Conservation (phyloP, 2,888 invertebrate genomes). For the Junonia oenone region DNA sequence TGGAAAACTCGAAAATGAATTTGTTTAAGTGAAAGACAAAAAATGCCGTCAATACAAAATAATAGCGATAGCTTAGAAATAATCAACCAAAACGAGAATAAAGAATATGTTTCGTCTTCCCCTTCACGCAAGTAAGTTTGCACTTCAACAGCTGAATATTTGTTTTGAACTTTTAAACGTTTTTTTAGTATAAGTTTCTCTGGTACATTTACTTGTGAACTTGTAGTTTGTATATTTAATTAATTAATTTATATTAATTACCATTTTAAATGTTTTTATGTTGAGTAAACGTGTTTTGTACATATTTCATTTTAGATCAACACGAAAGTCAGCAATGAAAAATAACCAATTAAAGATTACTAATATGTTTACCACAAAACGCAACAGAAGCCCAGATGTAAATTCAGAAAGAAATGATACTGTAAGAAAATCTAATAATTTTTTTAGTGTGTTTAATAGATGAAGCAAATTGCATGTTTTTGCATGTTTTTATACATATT, state of each 20-base stretch:
- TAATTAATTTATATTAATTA: no score
- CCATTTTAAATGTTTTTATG: no score
- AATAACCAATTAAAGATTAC: constrained; percentile 45
- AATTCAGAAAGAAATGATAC: constrained; percentile 10
- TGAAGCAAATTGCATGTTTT: no score
- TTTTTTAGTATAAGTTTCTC: background rate
- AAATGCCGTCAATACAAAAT: background rate
- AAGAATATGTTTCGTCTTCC: background rate
- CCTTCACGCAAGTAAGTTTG: background rate
- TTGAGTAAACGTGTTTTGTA: no score
- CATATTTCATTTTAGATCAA: constrained; percentile 16
- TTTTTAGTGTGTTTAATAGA: no score
- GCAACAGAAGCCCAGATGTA: constrained; percentile 41
- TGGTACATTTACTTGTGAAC: background rate
- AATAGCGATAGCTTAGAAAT: background rate
- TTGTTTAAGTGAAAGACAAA: background rate
- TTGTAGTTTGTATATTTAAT: no score
- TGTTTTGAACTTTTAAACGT: background rate
- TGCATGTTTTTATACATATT: no score
- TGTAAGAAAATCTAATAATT: no score
- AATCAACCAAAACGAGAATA: background rate
- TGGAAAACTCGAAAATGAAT: background rate
- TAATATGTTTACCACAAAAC: constrained; percentile 47
- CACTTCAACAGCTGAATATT: background rate
- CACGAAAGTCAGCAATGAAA: background rate